Conservation (phyloP, 2,888 invertebrate species). For the Calameuta filiformis region DNA sequence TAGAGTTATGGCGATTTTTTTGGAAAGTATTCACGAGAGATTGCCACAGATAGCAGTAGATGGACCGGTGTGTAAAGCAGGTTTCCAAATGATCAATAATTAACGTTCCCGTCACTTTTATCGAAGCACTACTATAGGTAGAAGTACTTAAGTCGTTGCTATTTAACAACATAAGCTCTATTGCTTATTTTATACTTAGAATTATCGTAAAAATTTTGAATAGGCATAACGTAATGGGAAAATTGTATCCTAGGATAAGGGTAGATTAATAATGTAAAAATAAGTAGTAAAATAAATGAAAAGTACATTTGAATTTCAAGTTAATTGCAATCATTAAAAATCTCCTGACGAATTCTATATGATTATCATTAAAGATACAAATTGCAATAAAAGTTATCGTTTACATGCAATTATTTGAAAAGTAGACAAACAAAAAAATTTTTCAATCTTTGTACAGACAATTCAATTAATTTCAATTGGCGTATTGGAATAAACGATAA, state of each 20-base stretch:
- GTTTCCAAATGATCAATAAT: background rate
- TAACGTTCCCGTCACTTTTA: conserved; percentile 47
- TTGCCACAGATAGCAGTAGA: background rate
- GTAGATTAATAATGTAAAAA: conserved; percentile 53
- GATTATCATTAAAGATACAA: background rate
- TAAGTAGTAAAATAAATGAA: conserved; percentile 64
- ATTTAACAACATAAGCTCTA: conserved; percentile 62
- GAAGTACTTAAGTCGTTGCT: conserved; percentile 61
- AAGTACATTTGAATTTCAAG: conserved; percentile 60
- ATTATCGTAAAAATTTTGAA: conserved; percentile 60
- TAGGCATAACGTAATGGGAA: conserved; percentile 60
- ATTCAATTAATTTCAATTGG: background rate
- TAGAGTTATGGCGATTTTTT: background rate
- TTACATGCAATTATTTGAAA: background rate
- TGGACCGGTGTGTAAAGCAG: background rate
- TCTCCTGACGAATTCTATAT: background rate
- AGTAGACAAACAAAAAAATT: background rate
- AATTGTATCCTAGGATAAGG: conserved; percentile 63
- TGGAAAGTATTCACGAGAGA: background rate
- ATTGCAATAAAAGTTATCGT: background rate
- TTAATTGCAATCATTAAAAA: background rate
- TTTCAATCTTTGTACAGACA: background rate
- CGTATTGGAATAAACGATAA: background rate
- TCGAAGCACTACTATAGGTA: conserved; percentile 47
- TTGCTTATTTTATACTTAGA: conserved; percentile 66